Evolutionary conservation across 2,113 vertebrate species (phyloP).

Genomic region (Chloropsis hardwickii): DNA sequence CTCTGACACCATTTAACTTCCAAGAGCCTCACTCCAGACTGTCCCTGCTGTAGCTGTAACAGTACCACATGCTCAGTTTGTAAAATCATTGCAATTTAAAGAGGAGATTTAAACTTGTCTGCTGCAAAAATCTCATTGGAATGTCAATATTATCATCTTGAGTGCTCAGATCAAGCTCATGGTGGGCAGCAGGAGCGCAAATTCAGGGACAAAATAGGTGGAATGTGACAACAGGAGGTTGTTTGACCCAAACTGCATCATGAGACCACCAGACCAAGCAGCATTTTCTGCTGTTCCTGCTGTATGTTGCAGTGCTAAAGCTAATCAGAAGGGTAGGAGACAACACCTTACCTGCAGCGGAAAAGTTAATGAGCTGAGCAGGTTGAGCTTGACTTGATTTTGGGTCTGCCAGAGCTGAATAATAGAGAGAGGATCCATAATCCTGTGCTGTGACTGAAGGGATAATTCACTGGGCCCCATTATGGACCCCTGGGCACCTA

Average conservation of each 20-base stretch:
- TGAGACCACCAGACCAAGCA: not conserved
- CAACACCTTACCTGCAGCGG: not conserved
- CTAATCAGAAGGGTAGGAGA: not conserved
- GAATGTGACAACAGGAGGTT: not conserved
- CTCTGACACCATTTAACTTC: not conserved
- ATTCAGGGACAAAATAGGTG: not conserved
- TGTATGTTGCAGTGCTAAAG: not conserved
- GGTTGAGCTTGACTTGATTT: not conserved
- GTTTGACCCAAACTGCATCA: not conserved
- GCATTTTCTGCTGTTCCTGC: not conserved
- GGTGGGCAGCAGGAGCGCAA: not conserved
- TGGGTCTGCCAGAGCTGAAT: not conserved
- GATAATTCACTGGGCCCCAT: not conserved
- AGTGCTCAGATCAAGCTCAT: not conserved
- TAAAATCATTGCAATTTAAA: not conserved
- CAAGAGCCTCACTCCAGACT: not conserved
- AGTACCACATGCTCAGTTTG: not conserved
- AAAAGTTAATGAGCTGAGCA: not conserved
- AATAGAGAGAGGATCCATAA: not conserved
- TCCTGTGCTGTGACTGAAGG: not conserved
- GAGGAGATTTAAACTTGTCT: not conserved
- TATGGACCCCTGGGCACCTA: not conserved
- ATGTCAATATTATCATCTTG: not conserved
- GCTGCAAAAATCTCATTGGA: not conserved
- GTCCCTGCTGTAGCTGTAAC: not conserved